These are phyloP conservation scores for Pammene aurita DNA, from an alignment of 2,888 invertebrate species.

Conservation along the genomic window DNA sequence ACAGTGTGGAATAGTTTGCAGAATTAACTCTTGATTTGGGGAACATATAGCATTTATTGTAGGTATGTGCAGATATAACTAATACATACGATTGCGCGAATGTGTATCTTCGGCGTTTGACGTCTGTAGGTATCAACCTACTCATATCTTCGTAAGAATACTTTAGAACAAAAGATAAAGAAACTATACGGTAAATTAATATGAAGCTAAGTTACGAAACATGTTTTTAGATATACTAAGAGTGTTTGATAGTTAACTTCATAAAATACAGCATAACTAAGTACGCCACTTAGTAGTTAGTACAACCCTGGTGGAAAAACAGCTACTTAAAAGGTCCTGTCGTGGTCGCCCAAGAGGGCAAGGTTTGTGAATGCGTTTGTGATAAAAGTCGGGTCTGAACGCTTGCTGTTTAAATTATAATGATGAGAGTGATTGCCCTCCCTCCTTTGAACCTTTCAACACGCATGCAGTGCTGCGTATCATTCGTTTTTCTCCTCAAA, in stretches of 20 bases:
- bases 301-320: neutral
- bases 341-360: neutral
- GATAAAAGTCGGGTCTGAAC: neutral
- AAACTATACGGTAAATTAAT: neutral
- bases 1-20: neutral
- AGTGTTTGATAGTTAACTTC: neutral
- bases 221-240: neutral
- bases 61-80: neutral
- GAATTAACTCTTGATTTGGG: neutral
- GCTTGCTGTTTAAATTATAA: neutral
- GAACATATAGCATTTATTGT: neutral
- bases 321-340: neutral
- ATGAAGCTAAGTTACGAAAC: neutral
- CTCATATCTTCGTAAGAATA: neutral
- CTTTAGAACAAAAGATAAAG: neutral
- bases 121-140: neutral
- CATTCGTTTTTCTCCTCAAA: too few species aligned
- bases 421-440: neutral
- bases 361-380: neutral
- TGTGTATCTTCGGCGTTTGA: constrained; percentile 1
- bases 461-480: too few species aligned
- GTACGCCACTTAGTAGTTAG: neutral
- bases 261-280: neutral
- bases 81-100: constrained; percentile 11
- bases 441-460: neutral